Conservation (phyloP, 2,113 vertebrate genomes). For the Saccopteryx leptura region DNA sequence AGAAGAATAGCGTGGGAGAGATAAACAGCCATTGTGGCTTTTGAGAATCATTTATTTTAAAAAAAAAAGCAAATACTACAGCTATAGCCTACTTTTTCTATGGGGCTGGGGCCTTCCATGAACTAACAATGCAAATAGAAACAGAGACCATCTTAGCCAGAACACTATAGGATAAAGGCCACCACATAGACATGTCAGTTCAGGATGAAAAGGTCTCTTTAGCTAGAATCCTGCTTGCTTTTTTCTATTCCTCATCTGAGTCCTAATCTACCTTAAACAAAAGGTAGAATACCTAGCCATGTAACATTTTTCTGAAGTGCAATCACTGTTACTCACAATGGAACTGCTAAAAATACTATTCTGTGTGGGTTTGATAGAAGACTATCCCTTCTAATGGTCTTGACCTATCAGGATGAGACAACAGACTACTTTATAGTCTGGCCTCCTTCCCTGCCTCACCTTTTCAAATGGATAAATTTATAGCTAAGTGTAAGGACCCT, state of each 20-base stretch:
- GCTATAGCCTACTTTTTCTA: neutral
- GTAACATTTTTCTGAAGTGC: constrained; percentile 64
- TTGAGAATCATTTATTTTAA: constrained; percentile 12
- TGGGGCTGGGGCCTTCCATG: neutral
- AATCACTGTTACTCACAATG: neutral
- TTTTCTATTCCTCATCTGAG: neutral
- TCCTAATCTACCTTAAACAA: neutral
- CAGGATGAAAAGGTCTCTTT: neutral
- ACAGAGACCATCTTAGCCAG: neutral
- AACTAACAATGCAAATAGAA: neutral
- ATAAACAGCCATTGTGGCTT: neutral
- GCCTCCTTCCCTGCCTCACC: neutral
- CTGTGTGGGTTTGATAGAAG: constrained; percentile 46
- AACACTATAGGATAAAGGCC: neutral
- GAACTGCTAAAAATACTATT: constrained; percentile 71
- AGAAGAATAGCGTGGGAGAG: neutral
- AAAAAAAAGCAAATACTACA: neutral
- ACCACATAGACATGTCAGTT: neutral
- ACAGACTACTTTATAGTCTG: constrained; percentile 68
- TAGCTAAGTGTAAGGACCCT: neutral
- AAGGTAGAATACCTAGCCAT: constrained; percentile 63
- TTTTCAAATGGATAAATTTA: neutral
- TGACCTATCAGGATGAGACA: neutral
- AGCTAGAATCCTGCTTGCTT: neutral
- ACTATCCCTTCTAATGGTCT: constrained; percentile 66